Conservation (phyloP, 2,888 invertebrate species). For the Lysandra coridon region DNA sequence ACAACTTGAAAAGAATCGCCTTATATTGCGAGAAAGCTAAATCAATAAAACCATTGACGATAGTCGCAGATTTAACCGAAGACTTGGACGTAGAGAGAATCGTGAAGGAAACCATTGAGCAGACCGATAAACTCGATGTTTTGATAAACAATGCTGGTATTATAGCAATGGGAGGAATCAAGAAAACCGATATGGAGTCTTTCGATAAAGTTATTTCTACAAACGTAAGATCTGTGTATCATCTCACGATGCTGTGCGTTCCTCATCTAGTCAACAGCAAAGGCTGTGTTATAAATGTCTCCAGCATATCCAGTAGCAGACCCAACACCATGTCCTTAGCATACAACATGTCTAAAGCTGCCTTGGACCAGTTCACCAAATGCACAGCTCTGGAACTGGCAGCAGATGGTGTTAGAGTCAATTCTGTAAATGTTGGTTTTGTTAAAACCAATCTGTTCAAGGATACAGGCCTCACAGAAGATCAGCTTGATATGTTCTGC, state of each 20-base stretch:
- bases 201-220: constrained; percentile 92
- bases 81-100: constrained; percentile 84
- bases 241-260: constrained; percentile 89
- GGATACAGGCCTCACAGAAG: constrained; percentile 75
- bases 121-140: constrained; percentile 87
- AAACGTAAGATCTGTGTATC: constrained; percentile 90
- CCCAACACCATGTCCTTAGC: constrained; percentile 86
- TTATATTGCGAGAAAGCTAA: constrained; percentile 80
- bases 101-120: constrained; percentile 84
- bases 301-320: constrained; percentile 90
- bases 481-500: constrained; percentile 89
- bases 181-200: constrained; percentile 88
- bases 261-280: constrained; percentile 89
- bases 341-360: constrained; percentile 95
- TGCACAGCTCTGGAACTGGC: constrained; percentile 93
- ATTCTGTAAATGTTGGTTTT: constrained; percentile 97
- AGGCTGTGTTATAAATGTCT: constrained; percentile 94
- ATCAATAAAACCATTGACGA: constrained; percentile 74
- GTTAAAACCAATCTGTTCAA: constrained; percentile 91
- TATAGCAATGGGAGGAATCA: constrained; percentile 88
- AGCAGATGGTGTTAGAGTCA: constrained; percentile 89
- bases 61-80: constrained; percentile 84
- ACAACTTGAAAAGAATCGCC: constrained; percentile 61
- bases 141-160: constrained; percentile 94
- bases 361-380: constrained; percentile 95